phyloP scores from a whole-genome alignment of 2,113 vertebrate genomes.

The Hemiscyllium ocellatum region DNA sequence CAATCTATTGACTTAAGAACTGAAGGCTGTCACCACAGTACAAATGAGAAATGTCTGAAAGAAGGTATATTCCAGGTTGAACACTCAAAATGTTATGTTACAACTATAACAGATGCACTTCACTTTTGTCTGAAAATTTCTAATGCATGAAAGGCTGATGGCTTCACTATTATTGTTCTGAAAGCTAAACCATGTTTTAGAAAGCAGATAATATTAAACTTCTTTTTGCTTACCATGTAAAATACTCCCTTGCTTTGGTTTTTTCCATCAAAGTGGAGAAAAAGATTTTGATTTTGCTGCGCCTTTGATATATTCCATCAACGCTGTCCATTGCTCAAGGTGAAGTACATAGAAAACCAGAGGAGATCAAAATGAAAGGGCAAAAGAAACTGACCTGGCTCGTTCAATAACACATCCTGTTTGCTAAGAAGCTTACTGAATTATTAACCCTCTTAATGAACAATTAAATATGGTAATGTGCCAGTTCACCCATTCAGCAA shows the following conservation, averaged over 20 bases:
- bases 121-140: neutral
- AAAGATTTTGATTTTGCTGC: neutral
- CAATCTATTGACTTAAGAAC: neutral
- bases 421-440: neutral
- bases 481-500: neutral
- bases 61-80: neutral
- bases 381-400: neutral
- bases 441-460: neutral
- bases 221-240: neutral
- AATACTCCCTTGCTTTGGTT: neutral
- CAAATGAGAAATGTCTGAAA: neutral
- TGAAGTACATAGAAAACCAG: neutral
- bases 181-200: no score
- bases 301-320: neutral
- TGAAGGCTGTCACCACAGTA: no score
- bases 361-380: neutral
- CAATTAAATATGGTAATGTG: slow-evolving; percentile 10
- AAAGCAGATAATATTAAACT: neutral
- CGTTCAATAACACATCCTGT: neutral
- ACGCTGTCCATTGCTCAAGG: slow-evolving; percentile 17
- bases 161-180: neutral
- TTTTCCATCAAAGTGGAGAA: slow-evolving; percentile 11
- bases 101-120: neutral
- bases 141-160: no score
- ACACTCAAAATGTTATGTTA: neutral